Percentiles rank a stretch among this genome's conserved stretches.
Conservation (phyloP, 2,888 invertebrate genomes). For the Colostygia pectinataria region DNA sequence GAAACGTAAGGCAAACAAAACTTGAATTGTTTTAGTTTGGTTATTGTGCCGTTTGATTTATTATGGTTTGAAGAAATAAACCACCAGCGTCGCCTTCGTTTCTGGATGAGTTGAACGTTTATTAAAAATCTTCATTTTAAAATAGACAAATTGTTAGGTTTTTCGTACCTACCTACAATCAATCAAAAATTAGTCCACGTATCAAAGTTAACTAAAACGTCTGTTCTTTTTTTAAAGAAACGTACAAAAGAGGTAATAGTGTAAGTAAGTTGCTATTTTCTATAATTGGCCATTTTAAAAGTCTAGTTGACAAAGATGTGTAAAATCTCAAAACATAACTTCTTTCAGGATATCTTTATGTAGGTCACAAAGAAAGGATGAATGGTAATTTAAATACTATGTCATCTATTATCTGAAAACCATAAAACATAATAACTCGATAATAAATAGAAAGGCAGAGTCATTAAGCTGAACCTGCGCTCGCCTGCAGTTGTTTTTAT, state of each 20-base stretch:
- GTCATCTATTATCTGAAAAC: conserved; percentile 27
- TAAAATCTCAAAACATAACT: too few relatives aligned
- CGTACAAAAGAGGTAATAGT: too few relatives aligned
- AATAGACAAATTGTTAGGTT: too few relatives aligned
- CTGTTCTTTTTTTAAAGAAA: too few relatives aligned
- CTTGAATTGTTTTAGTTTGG: conserved; percentile 60
- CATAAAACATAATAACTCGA: conserved; percentile 29
- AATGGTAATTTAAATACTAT: conserved; percentile 32
- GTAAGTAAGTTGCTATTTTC: too few relatives aligned
- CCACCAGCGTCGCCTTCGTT: conserved; percentile 61
- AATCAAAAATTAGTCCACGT: too few relatives aligned
- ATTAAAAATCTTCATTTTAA: conserved; percentile 2
- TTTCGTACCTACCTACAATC: too few relatives aligned
- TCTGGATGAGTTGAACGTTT: conserved; percentile 29
- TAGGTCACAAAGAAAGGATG: conserved; percentile 12
- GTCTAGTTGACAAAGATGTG: too few relatives aligned
- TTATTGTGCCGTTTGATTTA: conserved; percentile 54
- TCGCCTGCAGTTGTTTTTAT: conserved; percentile 40
- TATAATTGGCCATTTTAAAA: too few relatives aligned
- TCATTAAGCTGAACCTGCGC: conserved; percentile 38
- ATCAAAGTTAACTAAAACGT: too few relatives aligned
- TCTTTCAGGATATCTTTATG: neutral
- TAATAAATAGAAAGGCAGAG: conserved; percentile 41
- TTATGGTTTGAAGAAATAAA: conserved; percentile 44
- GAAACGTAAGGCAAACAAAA: conserved; percentile 70